phyloP scores from a whole-genome alignment of 2,888 invertebrate species.

The Nemurella pictetii region DNA sequence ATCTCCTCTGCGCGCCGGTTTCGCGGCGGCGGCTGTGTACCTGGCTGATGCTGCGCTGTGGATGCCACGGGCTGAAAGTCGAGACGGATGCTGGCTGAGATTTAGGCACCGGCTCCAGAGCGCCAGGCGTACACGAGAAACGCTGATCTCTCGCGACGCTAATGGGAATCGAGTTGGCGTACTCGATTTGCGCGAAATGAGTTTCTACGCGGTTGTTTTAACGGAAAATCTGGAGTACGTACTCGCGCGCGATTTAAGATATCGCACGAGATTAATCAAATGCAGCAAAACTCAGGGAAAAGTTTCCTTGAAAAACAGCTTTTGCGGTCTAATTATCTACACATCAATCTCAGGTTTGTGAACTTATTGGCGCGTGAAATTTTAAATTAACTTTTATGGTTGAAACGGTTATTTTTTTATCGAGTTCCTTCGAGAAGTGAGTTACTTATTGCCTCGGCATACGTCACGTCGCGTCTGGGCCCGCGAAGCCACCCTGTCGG shows the following conservation, averaged over 20 bases:
- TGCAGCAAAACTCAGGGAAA: background rate
- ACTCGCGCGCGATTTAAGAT: background rate
- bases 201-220: background rate
- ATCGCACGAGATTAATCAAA: background rate
- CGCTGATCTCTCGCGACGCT: too few species aligned
- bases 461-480: background rate
- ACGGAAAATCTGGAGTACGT: background rate
- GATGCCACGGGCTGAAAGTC: too few species aligned
- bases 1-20: too few species aligned
- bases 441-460: background rate
- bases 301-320: background rate
- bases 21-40: too few species aligned
- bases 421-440: background rate
- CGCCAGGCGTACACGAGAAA: too few species aligned
- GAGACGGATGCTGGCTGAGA: too few species aligned
- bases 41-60: too few species aligned
- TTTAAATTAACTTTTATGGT: background rate
- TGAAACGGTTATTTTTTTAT: background rate
- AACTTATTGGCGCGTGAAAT: background rate
- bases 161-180: background rate
- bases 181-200: background rate
- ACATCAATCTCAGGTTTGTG: background rate
- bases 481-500: background rate
- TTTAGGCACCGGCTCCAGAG: too few species aligned
- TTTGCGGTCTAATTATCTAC: background rate